Conservation (phyloP, 53 echinoderm and acorn worm species). For the Paracentrotus lividus region DNA sequence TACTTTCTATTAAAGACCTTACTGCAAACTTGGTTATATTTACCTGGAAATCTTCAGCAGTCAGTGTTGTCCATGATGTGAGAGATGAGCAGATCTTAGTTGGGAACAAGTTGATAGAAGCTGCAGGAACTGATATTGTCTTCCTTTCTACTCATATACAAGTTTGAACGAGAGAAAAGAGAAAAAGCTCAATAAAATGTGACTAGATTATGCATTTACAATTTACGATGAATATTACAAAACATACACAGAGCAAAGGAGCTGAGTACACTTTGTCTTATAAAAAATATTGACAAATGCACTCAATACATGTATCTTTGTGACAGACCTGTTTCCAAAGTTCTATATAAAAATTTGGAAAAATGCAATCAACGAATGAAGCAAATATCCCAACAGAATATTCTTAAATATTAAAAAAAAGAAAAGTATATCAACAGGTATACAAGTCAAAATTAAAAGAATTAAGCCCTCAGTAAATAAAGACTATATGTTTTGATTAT, state of each 20-base stretch:
- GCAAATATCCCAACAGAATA: too few species aligned
- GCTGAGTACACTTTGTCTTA: background rate
- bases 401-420: too few species aligned
- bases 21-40: background rate
- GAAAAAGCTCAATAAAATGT: background rate
- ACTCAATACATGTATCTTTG: background rate
- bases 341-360: too few species aligned
- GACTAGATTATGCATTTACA: too few species aligned
- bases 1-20: too few species aligned
- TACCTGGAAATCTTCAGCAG: slow-evolving; percentile 61
- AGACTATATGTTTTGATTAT: too few species aligned
- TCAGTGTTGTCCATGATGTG: slow-evolving; percentile 79
- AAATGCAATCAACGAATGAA: too few species aligned
- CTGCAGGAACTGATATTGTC: slow-evolving; percentile 80
- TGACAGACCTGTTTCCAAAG: too few species aligned
- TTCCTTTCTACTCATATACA: slow-evolving; percentile 67
- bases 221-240: background rate
- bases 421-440: too few species aligned
- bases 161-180: background rate
- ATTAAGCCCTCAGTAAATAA: too few species aligned
- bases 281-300: background rate
- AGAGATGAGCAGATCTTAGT: slow-evolving; percentile 87
- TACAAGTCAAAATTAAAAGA: too few species aligned
- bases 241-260: background rate
- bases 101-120: slow-evolving; percentile 84